These are phyloP conservation scores for Pyrgilauda ruficollis DNA, from an alignment of 2,113 vertebrate genomes.

Conservation along the genomic window DNA sequence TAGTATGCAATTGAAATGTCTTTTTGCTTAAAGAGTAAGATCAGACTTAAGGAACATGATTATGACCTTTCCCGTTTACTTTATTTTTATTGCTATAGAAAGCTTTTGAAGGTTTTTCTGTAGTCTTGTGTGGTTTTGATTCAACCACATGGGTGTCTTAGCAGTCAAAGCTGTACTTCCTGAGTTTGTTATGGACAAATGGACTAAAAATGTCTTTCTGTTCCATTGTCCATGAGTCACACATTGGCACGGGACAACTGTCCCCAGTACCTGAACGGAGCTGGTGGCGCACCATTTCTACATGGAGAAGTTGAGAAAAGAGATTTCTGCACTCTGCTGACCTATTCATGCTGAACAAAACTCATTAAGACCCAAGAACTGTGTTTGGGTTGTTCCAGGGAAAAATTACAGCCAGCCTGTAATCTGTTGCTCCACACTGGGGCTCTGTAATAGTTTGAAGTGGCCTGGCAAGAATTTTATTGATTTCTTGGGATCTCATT, in stretches of 20 bases:
- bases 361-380: not conserved
- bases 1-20: not conserved
- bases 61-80: constrained; percentile 25
- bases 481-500: constrained; percentile 59
- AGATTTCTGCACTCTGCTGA: not conserved
- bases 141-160: not conserved
- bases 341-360: constrained; percentile 26
- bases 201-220: not conserved
- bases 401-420: not conserved
- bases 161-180: not conserved
- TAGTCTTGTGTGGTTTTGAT: not conserved
- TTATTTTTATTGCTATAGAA: not conserved
- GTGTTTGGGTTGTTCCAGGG: constrained; percentile 25
- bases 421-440: not conserved
- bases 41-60: not conserved
- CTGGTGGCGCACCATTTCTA: not conserved
- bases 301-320: not conserved
- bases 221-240: not conserved
- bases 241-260: not conserved
- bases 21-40: constrained; percentile 27
- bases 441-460: constrained; percentile 28
- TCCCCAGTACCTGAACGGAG: not conserved
- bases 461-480: constrained; percentile 28
- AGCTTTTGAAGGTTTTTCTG: not conserved
- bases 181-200: not conserved